These are phyloP conservation scores for Caenorhabditis uteleia DNA, from an alignment of 2,888 invertebrate genomes.

Conservation along the genomic window DNA sequence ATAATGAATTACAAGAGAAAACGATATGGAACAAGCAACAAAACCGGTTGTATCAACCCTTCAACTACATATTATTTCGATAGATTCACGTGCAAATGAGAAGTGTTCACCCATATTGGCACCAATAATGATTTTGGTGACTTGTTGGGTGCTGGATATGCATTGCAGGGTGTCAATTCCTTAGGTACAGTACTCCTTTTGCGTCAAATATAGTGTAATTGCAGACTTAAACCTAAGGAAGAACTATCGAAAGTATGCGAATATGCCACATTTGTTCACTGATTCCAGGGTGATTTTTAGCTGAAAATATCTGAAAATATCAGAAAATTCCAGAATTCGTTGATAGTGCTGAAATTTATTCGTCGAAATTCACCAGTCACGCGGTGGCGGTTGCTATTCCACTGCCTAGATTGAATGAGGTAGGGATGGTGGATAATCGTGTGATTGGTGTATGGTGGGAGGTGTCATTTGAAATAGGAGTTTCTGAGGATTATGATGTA, in stretches of 20 bases:
- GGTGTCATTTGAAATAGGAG: too few relatives aligned
- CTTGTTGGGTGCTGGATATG: constrained; percentile 51
- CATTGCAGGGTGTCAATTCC: constrained; percentile 52
- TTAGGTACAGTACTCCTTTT: constrained; percentile 13
- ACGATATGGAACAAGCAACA: too few relatives aligned
- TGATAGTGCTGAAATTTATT: constrained; percentile 54
- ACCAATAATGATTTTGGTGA: constrained; percentile 50
- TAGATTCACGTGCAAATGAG: constrained; percentile 48
- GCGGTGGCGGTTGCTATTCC: constrained; percentile 50
- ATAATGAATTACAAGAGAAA: too few relatives aligned
- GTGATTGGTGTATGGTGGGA: too few relatives aligned
- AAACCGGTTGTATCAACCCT: constrained; percentile 47
- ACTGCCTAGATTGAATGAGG: constrained; percentile 49
- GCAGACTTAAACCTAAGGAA: constrained; percentile 38
- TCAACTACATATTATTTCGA: constrained; percentile 53
- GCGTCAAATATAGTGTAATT: neutral
- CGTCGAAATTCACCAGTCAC: constrained; percentile 46
- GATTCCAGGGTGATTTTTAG: constrained; percentile 32
- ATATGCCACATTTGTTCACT: constrained; percentile 46
- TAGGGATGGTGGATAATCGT: too few relatives aligned
- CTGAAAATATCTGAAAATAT: neutral
- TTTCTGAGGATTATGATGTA: too few relatives aligned
- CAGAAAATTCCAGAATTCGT: constrained; percentile 36
- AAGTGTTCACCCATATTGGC: constrained; percentile 51
- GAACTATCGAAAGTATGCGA: constrained; percentile 48